Conservation (phyloP, 2,888 invertebrate genomes). For the Drosophila tripunctata region DNA sequence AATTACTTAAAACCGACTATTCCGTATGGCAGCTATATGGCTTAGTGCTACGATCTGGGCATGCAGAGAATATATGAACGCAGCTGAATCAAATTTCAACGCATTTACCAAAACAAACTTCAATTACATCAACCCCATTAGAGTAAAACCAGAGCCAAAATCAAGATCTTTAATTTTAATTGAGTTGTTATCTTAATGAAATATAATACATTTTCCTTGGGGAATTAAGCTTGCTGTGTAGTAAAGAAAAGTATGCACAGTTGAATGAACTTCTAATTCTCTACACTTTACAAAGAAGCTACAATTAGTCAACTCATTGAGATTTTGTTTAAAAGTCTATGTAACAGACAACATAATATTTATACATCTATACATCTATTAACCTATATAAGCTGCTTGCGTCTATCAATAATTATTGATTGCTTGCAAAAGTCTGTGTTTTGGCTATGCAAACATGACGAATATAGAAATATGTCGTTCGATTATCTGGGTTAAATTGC, state of each 20-base stretch:
- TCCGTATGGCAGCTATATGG: no score
- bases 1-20: no score
- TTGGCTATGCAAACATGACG: no score
- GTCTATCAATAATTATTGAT: background rate
- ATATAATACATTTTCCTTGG: conserved; percentile 2
- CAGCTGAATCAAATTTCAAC: no score
- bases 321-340: background rate
- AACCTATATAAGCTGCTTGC: no score
- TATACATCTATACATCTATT: no score
- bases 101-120: no score
- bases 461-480: no score
- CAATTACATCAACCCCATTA: background rate
- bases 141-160: background rate
- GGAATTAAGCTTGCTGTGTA: background rate
- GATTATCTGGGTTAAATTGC: no score
- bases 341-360: no score
- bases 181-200: conserved; percentile 3
- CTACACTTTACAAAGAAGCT: background rate
- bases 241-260: conserved; percentile 16
- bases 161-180: background rate
- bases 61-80: no score
- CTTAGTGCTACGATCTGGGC: no score
- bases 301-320: conserved; percentile 16
- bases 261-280: conserved; percentile 11
- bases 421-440: background rate